These are phyloP conservation scores for Apistogramma diplotaenia DNA, from an alignment of 2,113 vertebrate genomes.

Conservation along the genomic window DNA sequence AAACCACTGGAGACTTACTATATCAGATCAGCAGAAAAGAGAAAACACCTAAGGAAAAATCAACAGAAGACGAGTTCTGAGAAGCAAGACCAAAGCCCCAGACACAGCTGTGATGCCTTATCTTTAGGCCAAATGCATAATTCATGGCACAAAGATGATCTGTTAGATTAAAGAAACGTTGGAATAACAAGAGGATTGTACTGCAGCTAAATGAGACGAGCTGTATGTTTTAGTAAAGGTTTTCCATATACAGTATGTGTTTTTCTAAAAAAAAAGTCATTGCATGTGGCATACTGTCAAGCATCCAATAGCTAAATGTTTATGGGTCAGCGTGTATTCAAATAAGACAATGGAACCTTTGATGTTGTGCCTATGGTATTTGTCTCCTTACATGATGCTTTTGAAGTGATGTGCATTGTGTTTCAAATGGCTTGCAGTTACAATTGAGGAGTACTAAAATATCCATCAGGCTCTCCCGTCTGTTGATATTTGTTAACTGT, in stretches of 20 bases:
- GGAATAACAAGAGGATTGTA: constrained; percentile 21
- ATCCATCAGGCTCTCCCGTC: background rate
- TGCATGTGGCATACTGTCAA: constrained; percentile 50
- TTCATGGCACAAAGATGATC: constrained; percentile 27
- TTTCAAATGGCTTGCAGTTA: constrained; percentile 32
- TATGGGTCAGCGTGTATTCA: constrained; percentile 42
- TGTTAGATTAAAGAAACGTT: constrained; percentile 28
- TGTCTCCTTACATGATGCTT: constrained; percentile 32
- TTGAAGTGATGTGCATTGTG: constrained; percentile 34
- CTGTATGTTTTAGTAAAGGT: constrained; percentile 12
- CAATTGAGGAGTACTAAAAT: constrained; percentile 21
- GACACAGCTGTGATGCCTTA: constrained; percentile 34
- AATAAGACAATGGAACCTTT: constrained; percentile 41
- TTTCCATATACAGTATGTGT: constrained; percentile 16
- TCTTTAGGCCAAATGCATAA: constrained; percentile 36
- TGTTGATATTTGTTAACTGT: constrained; percentile 23
- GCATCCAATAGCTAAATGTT: constrained; percentile 45
- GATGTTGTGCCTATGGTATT: constrained; percentile 49
- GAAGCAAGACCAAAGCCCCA: constrained; percentile 39
- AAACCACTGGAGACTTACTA: constrained; percentile 3
- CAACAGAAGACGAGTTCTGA: background rate
- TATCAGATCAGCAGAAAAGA: background rate
- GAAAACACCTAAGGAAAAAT: background rate
- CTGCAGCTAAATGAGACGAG: background rate
- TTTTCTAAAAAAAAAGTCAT: constrained; percentile 11